Percentiles rank a stretch among this genome's conserved stretches.
Evolutionary conservation across 2,113 vertebrate species (phyloP).

Genomic region (Tautogolabrus adspersus): DNA sequence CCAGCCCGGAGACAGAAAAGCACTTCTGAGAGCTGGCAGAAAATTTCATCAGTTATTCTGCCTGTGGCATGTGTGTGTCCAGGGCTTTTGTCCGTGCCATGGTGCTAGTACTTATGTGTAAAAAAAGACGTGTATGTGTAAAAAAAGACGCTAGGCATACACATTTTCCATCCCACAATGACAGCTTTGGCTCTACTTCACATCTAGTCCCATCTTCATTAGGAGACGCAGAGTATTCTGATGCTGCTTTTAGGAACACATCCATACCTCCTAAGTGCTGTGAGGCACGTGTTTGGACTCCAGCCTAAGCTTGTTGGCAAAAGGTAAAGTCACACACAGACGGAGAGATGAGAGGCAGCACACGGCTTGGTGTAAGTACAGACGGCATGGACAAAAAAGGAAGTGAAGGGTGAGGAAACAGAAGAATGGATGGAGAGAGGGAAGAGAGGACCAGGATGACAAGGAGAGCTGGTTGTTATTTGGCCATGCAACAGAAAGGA

Average conservation of each 20-base stretch:
- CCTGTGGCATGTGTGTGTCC: slow-evolving; percentile 44
- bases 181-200: slow-evolving; percentile 1
- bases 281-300: slow-evolving; percentile 49
- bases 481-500: not conserved
- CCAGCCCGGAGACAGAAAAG: slow-evolving; percentile 38
- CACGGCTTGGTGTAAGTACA: slow-evolving; percentile 32
- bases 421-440: not conserved
- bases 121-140: too few species aligned
- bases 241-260: slow-evolving; percentile 36
- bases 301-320: slow-evolving; percentile 49
- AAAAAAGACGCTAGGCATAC: not conserved
- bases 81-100: not conserved
- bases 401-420: not conserved
- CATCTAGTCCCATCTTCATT: slow-evolving; percentile 6
- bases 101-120: slow-evolving; percentile 2
- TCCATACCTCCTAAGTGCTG: slow-evolving; percentile 30
- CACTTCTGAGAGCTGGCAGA: slow-evolving; percentile 58
- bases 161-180: slow-evolving; percentile 1
- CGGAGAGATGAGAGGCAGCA: slow-evolving; percentile 42
- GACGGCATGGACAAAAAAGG: slow-evolving; percentile 20
- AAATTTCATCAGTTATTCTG: slow-evolving; percentile 48
- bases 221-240: not conserved
- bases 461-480: not conserved
- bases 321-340: slow-evolving; percentile 37
- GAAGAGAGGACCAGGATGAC: not conserved